These are phyloP conservation scores for human (Homo sapiens) DNA, from an alignment of 2,113 vertebrate species.

Conservation along the genomic window GRCh38 chr11:69461501-69462000, in stretches of 20 bases:
- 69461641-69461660: accelerated
- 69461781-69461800: accelerated
- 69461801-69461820: neutral
- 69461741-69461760: neutral
- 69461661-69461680: accelerated
- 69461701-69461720: neutral
- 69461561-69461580: neutral
- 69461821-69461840: neutral
- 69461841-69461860: neutral
- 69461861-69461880: neutral
- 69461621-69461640: neutral
- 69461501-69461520: neutral
- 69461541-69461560: neutral
- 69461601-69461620: neutral
- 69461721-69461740: neutral
- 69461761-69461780: neutral
- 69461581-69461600: neutral
- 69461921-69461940: neutral
- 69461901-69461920: neutral
- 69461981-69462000: neutral
- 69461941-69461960: accelerated
- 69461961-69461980: accelerated
- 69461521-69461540: neutral
- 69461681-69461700: neutral
- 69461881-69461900: neutral